phyloP scores from a whole-genome alignment of 1,140 invertebrate genomes.

The Galleria mellonella region DNA sequence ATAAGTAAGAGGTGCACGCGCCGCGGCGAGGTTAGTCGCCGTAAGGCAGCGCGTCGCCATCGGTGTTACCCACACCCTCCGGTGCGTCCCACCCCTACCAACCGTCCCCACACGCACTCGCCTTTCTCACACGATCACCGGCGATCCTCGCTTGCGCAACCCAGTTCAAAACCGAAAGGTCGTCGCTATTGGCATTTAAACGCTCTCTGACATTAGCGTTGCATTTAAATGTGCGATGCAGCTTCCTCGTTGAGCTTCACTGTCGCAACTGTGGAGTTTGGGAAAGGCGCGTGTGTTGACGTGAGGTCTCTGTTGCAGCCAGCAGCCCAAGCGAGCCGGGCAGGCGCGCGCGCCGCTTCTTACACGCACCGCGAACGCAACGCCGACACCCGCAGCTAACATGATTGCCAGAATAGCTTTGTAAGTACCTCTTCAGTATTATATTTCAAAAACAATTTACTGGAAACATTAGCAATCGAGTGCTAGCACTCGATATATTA shows the following conservation, averaged over 20 bases:
- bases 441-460: no score
- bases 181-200: slow-evolving; percentile 69
- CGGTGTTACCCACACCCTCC: slow-evolving; percentile 44
- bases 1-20: slow-evolving; percentile 64
- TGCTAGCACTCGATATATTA: no score
- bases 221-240: slow-evolving; percentile 68
- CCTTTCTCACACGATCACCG: slow-evolving; percentile 59
- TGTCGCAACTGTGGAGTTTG: slow-evolving; percentile 63
- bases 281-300: slow-evolving; percentile 65
- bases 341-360: slow-evolving; percentile 14
- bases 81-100: slow-evolving; percentile 30
- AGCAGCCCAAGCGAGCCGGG: slow-evolving; percentile 44
- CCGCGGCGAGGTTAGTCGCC: slow-evolving; percentile 66
- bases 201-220: slow-evolving; percentile 71
- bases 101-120: slow-evolving; percentile 34
- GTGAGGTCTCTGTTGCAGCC: slow-evolving; percentile 64
- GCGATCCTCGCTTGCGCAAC: slow-evolving; percentile 67
- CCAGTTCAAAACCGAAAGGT: slow-evolving; percentile 63
- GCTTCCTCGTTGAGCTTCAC: slow-evolving; percentile 66
- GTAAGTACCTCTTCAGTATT: slow-evolving; percentile 33
- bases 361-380: slow-evolving; percentile 13
- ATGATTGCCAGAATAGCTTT: slow-evolving; percentile 25
- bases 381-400: slow-evolving; percentile 8
- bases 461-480: no score
- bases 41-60: slow-evolving; percentile 54